Conservation (phyloP, 2,113 vertebrate species). For the Mormyrus lacerda region DNA sequence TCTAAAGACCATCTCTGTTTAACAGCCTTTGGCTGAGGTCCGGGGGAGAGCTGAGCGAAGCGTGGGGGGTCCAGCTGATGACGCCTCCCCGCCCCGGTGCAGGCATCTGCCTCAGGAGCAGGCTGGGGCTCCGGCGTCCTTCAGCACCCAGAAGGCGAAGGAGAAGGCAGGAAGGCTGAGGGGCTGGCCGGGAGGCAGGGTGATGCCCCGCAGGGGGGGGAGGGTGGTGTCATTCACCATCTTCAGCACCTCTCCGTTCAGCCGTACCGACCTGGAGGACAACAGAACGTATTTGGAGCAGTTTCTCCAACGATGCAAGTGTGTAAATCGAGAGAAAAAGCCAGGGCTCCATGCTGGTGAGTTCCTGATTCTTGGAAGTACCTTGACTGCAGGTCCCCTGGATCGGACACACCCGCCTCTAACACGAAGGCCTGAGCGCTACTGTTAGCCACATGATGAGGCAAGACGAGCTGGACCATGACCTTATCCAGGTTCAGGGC, state of each 20-base stretch:
- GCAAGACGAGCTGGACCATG: conserved; percentile 57
- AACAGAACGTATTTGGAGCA: not conserved
- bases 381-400: conserved; percentile 73
- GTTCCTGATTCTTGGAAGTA: conserved; percentile 38
- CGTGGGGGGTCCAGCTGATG: not conserved
- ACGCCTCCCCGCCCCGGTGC: not conserved
- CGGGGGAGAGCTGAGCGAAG: not conserved
- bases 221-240: conserved; percentile 77
- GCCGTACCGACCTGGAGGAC: conserved; percentile 57
- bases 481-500: conserved; percentile 70
- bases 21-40: not conserved
- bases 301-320: not conserved
- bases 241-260: conserved; percentile 70
- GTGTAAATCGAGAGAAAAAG: not conserved
- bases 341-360: not conserved
- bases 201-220: conserved; percentile 59
- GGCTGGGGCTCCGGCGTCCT: conserved; percentile 59
- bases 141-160: conserved; percentile 78
- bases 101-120: conserved; percentile 52
- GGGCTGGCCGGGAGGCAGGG: conserved; percentile 48
- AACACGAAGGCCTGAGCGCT: conserved; percentile 75
- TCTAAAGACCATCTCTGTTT: not conserved
- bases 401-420: conserved; percentile 54
- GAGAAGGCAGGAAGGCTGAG: conserved; percentile 74
- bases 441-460: conserved; percentile 46